Evolutionary conservation across 2,888 invertebrate genomes (phyloP).

Genomic region (Leucoma salicis): DNA sequence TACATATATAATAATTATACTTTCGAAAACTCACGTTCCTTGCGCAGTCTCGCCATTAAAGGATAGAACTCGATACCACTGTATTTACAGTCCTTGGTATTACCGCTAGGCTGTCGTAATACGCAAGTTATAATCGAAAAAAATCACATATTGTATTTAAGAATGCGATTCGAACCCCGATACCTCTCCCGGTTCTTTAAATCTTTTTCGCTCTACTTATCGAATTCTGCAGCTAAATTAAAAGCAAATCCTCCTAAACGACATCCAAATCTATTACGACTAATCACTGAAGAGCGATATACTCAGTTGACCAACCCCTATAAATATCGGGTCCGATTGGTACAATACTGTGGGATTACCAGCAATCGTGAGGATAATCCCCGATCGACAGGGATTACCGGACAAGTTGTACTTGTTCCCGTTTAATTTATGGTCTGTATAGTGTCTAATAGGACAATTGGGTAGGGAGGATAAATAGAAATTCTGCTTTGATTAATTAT

Average conservation of each 20-base stretch:
- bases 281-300: conserved; percentile 33
- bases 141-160: too few species aligned
- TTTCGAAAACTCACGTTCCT: too few species aligned
- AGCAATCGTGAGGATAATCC: conserved; percentile 56
- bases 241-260: conserved; percentile 4
- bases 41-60: too few species aligned
- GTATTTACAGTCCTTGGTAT: too few species aligned
- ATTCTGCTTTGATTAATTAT: too few species aligned
- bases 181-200: too few species aligned
- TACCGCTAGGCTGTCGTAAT: too few species aligned
- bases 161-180: too few species aligned
- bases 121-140: too few species aligned
- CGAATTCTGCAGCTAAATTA: background rate
- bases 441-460: conserved; percentile 24
- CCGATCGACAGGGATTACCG: conserved; percentile 58
- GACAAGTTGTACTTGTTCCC: conserved; percentile 44
- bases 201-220: too few species aligned
- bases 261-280: conserved; percentile 16
- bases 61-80: too few species aligned
- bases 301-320: conserved; percentile 42
- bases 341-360: conserved; percentile 52
- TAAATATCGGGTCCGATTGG: conserved; percentile 46
- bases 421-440: conserved; percentile 45
- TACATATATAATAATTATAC: too few species aligned
- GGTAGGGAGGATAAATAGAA: conserved; percentile 8